Conservation (phyloP, 2,797 vertebrate species). For the Ptychobarbus kaznakovi region DNA sequence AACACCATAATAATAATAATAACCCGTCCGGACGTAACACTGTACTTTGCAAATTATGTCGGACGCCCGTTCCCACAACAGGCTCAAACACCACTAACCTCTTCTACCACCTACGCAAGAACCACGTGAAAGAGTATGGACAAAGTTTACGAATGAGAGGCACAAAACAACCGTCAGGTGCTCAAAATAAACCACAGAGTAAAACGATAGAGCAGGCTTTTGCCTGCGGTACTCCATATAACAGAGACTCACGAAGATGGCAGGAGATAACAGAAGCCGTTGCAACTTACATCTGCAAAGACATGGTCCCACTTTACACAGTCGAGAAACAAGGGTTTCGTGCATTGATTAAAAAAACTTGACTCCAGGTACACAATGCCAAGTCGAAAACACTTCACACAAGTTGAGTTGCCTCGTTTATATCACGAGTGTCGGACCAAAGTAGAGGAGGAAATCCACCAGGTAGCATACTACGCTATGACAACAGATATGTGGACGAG, state of each 20-base stretch:
- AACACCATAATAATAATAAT: too few relatives aligned
- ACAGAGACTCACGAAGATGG: neutral
- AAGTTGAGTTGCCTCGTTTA: constrained; percentile 33
- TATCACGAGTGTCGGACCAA: constrained; percentile 1
- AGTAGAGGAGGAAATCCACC: neutral
- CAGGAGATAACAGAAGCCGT: neutral
- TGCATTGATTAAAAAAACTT: constrained; percentile 5
- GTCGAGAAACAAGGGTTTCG: neutral
- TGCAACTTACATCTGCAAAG: neutral
- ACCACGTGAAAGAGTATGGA: neutral
- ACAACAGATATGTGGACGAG: constrained; percentile 39
- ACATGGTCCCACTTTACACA: neutral
- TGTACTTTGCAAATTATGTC: too few relatives aligned
- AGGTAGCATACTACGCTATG: neutral
- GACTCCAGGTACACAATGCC: constrained; percentile 10
- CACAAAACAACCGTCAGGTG: neutral
- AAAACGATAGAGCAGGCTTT: neutral
- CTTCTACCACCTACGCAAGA: too few relatives aligned
- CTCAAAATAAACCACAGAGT: too few relatives aligned
- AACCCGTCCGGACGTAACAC: too few relatives aligned
- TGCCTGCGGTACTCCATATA: constrained; percentile 3
- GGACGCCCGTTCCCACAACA: too few relatives aligned
- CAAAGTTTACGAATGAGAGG: neutral
- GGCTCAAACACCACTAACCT: too few relatives aligned
- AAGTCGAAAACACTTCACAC: constrained; percentile 12